Evolutionary conservation across 2,888 invertebrate genomes (phyloP).

Genomic region (Drosophila limbata): DNA sequence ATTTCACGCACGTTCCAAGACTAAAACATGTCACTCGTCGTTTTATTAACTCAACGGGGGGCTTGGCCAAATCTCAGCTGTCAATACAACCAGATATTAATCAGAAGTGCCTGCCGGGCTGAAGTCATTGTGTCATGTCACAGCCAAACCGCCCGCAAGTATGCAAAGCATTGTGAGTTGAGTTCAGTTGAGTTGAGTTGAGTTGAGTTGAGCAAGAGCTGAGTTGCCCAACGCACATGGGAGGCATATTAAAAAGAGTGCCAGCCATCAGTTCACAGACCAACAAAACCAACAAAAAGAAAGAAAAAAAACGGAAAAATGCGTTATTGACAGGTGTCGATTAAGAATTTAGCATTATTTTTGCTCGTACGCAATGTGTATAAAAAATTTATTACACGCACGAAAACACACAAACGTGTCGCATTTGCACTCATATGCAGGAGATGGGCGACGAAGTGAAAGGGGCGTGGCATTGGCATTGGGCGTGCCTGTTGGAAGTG

Average conservation of each 20-base stretch:
- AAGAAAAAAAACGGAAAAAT: slow-evolving; percentile 34
- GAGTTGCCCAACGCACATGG: slow-evolving; percentile 50
- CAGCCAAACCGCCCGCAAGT: slow-evolving; percentile 19
- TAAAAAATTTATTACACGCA: slow-evolving; percentile 80
- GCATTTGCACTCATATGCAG: slow-evolving; percentile 59
- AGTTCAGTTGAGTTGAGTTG: too few species aligned
- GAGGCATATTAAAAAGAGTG: slow-evolving; percentile 72
- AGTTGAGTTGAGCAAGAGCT: slow-evolving; percentile 53
- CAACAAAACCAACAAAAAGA: neutral
- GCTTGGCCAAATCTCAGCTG: slow-evolving; percentile 68
- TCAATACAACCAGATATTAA: slow-evolving; percentile 78
- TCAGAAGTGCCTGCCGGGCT: slow-evolving; percentile 59
- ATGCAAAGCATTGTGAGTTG: slow-evolving; percentile 64
- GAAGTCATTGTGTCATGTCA: slow-evolving; percentile 52
- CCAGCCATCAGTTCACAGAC: slow-evolving; percentile 30
- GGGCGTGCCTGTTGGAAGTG: slow-evolving; percentile 67
- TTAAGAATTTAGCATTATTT: slow-evolving; percentile 80
- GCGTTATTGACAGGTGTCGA: slow-evolving; percentile 79
- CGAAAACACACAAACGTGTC: slow-evolving; percentile 81
- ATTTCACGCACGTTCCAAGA: slow-evolving; percentile 66
- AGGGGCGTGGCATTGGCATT: neutral
- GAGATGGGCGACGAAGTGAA: neutral
- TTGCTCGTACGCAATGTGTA: slow-evolving; percentile 64
- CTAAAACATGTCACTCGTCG: slow-evolving; percentile 73
- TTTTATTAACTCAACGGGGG: slow-evolving; percentile 75